Percentiles rank a stretch among this genome's conserved stretches.
phyloP scores from a whole-genome alignment of 1,140 invertebrate species.

The Drosophila ironensis region DNA sequence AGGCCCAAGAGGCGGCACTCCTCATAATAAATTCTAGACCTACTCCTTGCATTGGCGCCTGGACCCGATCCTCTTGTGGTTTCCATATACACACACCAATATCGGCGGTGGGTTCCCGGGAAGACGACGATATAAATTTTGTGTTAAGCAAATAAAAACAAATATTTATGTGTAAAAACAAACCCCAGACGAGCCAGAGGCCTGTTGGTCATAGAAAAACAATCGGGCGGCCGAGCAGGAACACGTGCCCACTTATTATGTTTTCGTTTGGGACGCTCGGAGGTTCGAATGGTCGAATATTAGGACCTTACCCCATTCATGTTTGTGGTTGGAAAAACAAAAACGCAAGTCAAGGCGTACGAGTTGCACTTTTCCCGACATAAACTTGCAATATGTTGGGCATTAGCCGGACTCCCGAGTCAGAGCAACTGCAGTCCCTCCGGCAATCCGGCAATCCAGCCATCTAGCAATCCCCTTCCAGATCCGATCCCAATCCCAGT shows the following conservation, averaged over 20 bases:
- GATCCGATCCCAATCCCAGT: background rate
- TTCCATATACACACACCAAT: background rate
- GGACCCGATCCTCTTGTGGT: background rate
- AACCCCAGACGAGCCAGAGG: constrained; percentile 37
- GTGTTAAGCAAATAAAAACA: constrained; percentile 66
- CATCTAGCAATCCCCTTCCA: background rate
- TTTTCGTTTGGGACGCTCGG: too few relatives aligned
- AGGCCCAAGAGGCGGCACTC: constrained; percentile 49
- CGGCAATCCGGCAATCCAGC: background rate
- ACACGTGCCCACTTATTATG: constrained; percentile 78
- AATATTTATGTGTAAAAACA: constrained; percentile 73
- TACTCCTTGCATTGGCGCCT: constrained; percentile 47
- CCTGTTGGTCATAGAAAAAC: constrained; percentile 62
- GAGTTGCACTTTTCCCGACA: constrained; percentile 44
- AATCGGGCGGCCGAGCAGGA: constrained; percentile 28
- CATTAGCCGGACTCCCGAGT: constrained; percentile 37
- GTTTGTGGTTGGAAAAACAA: constrained; percentile 44
- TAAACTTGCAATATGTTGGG: constrained; percentile 77
- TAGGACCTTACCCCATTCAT: too few relatives aligned
- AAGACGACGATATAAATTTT: constrained; percentile 53
- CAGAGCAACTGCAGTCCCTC: constrained; percentile 11
- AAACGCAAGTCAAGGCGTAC: constrained; percentile 15
- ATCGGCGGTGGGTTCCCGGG: constrained; percentile 15
- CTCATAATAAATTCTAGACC: background rate
- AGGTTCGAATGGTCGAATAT: too few relatives aligned